These are phyloP conservation scores for Galerucella pusilla DNA, from an alignment of 2,888 invertebrate genomes.

Conservation along the genomic window DNA sequence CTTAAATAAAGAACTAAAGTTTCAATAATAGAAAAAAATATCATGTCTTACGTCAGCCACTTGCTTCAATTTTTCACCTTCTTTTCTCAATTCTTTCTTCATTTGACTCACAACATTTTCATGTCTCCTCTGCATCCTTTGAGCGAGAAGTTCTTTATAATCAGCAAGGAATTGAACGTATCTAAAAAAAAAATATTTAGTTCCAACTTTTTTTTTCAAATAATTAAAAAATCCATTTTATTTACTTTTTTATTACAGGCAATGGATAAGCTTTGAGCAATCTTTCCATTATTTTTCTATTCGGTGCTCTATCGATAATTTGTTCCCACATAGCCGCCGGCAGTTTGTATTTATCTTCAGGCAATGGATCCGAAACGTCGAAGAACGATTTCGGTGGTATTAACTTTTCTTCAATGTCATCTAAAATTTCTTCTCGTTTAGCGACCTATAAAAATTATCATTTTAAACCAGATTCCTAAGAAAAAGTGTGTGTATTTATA, in stretches of 20 bases:
- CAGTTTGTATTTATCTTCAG: slow-evolving; percentile 57
- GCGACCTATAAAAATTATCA: slow-evolving; percentile 49
- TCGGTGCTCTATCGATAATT: slow-evolving; percentile 60
- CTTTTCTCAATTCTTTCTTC: slow-evolving; percentile 61
- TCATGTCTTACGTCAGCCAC: slow-evolving; percentile 51
- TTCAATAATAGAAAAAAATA: neutral
- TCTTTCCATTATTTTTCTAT: slow-evolving; percentile 55
- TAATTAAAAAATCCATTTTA: neutral
- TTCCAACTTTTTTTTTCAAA: too few relatives aligned
- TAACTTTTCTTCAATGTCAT: slow-evolving; percentile 57
- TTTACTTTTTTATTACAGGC: slow-evolving; percentile 58
- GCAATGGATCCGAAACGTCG: slow-evolving; percentile 54
- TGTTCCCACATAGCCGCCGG: slow-evolving; percentile 64
- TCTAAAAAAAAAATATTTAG: slow-evolving; percentile 45
- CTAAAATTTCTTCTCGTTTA: slow-evolving; percentile 60
- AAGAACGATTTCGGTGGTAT: slow-evolving; percentile 55
- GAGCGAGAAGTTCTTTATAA: slow-evolving; percentile 61
- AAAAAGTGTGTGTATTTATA: neutral
- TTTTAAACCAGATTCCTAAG: neutral
- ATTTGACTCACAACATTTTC: slow-evolving; percentile 62
- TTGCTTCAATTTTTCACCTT: slow-evolving; percentile 58
- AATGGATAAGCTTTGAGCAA: slow-evolving; percentile 58
- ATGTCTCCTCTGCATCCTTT: slow-evolving; percentile 60
- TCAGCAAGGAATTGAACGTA: slow-evolving; percentile 58
- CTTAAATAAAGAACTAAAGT: too few relatives aligned